Conservation (phyloP, 2,888 invertebrate genomes). For the Homarus gammarus region DNA sequence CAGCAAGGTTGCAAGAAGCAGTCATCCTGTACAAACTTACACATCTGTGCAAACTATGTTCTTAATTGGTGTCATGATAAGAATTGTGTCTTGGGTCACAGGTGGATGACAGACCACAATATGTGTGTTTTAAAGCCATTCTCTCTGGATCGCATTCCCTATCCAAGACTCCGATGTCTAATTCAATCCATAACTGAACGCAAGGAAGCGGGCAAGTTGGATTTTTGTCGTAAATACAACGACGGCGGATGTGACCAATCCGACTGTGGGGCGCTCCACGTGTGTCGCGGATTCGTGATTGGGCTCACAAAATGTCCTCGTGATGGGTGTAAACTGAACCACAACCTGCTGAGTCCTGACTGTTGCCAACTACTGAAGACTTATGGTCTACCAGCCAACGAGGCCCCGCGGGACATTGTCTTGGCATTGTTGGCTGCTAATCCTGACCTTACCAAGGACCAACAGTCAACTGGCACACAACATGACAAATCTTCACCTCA, state of each 20-base stretch:
- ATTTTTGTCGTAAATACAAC: slow-evolving; percentile 58
- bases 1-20: slow-evolving; percentile 21
- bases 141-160: slow-evolving; percentile 21
- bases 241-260: background rate
- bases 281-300: slow-evolving; percentile 52
- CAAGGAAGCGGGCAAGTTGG: background rate
- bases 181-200: background rate
- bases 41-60: slow-evolving; percentile 49
- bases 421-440: slow-evolving; percentile 28
- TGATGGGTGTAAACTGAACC: slow-evolving; percentile 53
- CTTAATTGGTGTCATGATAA: slow-evolving; percentile 8
- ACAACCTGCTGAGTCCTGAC: slow-evolving; percentile 11
- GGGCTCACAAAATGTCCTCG: slow-evolving; percentile 20
- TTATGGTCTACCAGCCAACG: slow-evolving; percentile 40
- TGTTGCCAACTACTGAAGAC: slow-evolving; percentile 32
- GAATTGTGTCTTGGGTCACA: slow-evolving; percentile 58
- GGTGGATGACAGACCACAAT: slow-evolving; percentile 63
- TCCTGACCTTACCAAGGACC: background rate
- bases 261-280: slow-evolving; percentile 46
- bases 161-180: background rate
- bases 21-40: slow-evolving; percentile 23
- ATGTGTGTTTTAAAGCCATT: slow-evolving; percentile 22
- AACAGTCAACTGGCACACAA: background rate
- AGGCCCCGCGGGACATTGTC: slow-evolving; percentile 57
- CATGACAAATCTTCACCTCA: background rate